Evolutionary conservation across 2,113 vertebrate genomes (phyloP), one percentile per base, ranked within the genome.

Genomic region (Rhea pennata): DNA sequence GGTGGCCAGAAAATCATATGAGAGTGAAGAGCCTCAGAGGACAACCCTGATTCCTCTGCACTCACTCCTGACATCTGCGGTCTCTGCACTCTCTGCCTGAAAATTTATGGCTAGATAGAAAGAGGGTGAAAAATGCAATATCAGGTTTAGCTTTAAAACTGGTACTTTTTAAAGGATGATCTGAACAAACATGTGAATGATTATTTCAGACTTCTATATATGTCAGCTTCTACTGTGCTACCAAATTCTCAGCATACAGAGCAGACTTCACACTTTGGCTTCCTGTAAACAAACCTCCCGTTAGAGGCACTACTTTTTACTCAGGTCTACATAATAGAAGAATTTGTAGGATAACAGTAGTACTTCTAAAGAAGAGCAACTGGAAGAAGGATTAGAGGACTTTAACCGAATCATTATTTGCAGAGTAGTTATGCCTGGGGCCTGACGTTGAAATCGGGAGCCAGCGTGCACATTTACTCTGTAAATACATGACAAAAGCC

Each of bases 81-180:
- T 70, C 33, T 31, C 44, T 48, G 31, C 29, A 20, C 20, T 82
- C 8, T 46, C 40, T 91, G 7, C 14, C 26, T 73, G 36, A 9
- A 59, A 54, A 24, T 51, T 53, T 51, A 48, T n/a, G 15, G 75
- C 53, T 40, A 69, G 5, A 76, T 0, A 70, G 6, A 7, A 21
- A 74, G 21, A 42, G 15, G 21, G 2, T 0, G 5, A 20, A 50
- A 5, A 15, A 36, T 2, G 6, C 23, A 2, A 51, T 19, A 29
- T 83, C 39, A 36, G 15, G 78, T 94, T 75, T n/a, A 56, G 42
- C 42, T 71, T 88, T 36, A 74, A 94, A 88, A 82, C 84, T 27
- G 58, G 27, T 74, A 36, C 72, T 76, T 33, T 66, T 75, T 44
- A 21, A 48, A 73, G 15, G 36, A 81, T 64, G n/a, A 94, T 77